Evolutionary conservation across 2,797 vertebrate species (phyloP), one percentile per base, ranked within the genome.

Genomic region (Hephaestus fuliginosus): DNA sequence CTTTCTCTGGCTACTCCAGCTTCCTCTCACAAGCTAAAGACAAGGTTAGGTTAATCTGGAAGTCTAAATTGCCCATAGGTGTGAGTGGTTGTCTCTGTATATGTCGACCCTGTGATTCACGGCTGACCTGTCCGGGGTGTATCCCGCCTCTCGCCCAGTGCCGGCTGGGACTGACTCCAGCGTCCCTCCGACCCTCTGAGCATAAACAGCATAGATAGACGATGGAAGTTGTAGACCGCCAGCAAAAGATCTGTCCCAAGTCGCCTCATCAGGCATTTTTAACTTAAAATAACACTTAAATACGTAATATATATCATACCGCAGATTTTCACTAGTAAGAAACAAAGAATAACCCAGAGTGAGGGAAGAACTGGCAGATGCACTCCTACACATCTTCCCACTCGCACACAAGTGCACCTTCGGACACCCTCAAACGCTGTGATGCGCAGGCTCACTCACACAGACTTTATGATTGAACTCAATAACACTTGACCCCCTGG

Each of bases 371-470:
- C 15, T 56, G 56, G 39, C 30, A 65, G 51, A 70, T 53, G 25
- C 20, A 43, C 79, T 78, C 87, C 87, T 74, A 89, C 88, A 18
- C 65, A 62, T 72, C 73, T 0, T 60, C 83, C 78, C 80, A 84
- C 80, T 79, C 1, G 10, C 70, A 69, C 53, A 63, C 62, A 63
- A 71, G 70, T 57, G 75, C 76, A 83, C 68, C 81, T 87, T 63
- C 48, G 69, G 64, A 90, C 41, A 22, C 79, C 85, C 69, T 83
- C 78, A 7, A 57, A 62, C 8, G 5, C 51, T 0, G 43, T 67
- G 70, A 76, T 20, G 22, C 70, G 73, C 46, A 20, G 66, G 61
- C 78, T 81, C 68, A 39, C 36, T 68, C 5, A 2, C 67, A 7
- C 52, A 48, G 44, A 66, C 74, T 70, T 70, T 74, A 58, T 70